Percentiles rank a stretch among this genome's conserved stretches.
phyloP scores from a whole-genome alignment of 2,888 invertebrate species.

The Lycocerus yunnanus region DNA sequence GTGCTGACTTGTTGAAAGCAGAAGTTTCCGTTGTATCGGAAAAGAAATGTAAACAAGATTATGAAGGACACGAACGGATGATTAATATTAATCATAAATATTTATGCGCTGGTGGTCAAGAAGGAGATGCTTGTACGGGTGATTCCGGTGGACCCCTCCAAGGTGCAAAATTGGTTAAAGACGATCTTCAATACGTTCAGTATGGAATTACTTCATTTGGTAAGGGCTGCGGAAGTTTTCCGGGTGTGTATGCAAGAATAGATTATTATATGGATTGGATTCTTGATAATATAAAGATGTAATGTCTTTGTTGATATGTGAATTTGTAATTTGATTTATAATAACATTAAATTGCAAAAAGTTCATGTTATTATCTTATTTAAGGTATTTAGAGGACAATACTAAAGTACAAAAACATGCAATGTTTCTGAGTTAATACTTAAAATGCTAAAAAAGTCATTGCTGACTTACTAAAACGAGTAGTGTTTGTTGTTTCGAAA shows the following conservation, averaged over 20 bases:
- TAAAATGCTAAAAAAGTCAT: too few relatives aligned
- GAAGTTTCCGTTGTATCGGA: slow-evolving; percentile 45
- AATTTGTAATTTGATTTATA: too few relatives aligned
- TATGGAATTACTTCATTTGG: slow-evolving; percentile 60
- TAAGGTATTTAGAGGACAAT: too few relatives aligned
- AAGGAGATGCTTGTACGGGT: neutral
- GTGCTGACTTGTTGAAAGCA: slow-evolving; percentile 14
- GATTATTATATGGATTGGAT: slow-evolving; percentile 69
- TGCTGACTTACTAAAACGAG: too few relatives aligned
- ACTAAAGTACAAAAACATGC: too few relatives aligned
- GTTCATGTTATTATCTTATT: too few relatives aligned
- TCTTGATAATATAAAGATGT: slow-evolving; percentile 41
- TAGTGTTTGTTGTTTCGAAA: too few relatives aligned
- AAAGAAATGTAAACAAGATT: slow-evolving; percentile 39
- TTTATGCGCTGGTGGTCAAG: neutral
- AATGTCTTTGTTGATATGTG: too few relatives aligned
- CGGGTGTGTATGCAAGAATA: slow-evolving; percentile 70
- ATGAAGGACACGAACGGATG: slow-evolving; percentile 32
- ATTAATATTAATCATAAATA: slow-evolving; percentile 51
- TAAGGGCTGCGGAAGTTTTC: slow-evolving; percentile 56
- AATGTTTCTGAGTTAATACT: too few relatives aligned
- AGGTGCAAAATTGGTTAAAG: neutral
- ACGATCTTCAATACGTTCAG: slow-evolving; percentile 57
- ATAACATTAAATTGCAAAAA: too few relatives aligned
- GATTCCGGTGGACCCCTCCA: neutral